Evolutionary conservation across 2,797 vertebrate genomes (phyloP).

Genomic region (Sphenopsis melanotis): DNA sequence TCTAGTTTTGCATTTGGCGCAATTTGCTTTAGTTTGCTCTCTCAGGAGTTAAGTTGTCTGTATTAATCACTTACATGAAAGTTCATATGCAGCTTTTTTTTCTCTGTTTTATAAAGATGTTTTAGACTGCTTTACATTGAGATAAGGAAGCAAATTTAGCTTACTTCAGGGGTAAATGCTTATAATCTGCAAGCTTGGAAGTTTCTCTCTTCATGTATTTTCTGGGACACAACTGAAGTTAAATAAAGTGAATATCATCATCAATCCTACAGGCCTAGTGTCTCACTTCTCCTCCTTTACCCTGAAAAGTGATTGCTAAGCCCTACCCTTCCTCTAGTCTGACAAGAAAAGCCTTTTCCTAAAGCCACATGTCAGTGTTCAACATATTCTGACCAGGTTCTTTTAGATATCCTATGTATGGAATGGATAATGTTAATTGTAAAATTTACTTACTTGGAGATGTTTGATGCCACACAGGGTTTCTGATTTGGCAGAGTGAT

Average conservation of each 20-base stretch:
- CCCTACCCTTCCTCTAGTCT: neutral
- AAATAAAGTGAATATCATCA: neutral
- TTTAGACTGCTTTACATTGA: neutral
- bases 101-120: neutral
- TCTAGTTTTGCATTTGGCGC: neutral
- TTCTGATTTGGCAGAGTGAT: neutral
- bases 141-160: neutral
- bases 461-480: neutral
- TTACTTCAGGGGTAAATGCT: neutral
- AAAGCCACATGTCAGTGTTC: neutral
- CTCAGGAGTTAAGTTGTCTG: neutral
- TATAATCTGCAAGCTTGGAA: neutral
- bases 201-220: neutral
- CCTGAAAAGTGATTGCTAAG: neutral
- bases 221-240: neutral
- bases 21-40: neutral
- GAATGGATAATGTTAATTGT: neutral
- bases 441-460: neutral
- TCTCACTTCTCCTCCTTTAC: neutral
- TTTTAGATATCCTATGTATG: neutral
- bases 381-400: neutral
- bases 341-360: neutral
- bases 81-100: neutral
- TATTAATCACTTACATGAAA: rapidly evolving
- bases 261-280: neutral